Conservation (phyloP, 2,113 vertebrate genomes). For the Zootoca vivipara region DNA sequence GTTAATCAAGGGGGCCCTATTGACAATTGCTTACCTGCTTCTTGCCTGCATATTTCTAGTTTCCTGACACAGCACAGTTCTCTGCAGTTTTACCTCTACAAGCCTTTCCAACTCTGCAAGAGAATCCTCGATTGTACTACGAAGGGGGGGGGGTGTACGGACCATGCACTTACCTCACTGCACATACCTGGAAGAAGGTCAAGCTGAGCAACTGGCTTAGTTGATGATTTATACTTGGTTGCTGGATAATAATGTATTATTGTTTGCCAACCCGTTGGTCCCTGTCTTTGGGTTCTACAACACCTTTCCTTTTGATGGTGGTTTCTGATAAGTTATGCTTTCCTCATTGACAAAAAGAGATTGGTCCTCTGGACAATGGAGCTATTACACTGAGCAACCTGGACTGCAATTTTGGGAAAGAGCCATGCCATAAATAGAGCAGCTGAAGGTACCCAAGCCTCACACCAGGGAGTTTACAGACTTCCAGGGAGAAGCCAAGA, state of each 20-base stretch:
- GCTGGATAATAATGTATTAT: background rate
- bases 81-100: no score
- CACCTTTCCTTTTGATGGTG: background rate
- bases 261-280: background rate
- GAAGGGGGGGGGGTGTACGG: background rate
- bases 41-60: no score
- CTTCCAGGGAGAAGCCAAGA: background rate
- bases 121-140: background rate
- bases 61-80: no score
- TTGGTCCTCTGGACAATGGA: background rate
- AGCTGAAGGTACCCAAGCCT: background rate
- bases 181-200: background rate
- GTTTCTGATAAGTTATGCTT: background rate
- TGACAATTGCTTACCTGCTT: no score
- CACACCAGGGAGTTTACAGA: background rate
- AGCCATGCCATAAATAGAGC: background rate
- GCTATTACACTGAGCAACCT: no score
- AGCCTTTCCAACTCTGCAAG: background rate
- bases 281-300: background rate
- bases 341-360: background rate
- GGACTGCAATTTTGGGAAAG: background rate
- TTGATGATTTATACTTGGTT: no score
- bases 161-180: background rate
- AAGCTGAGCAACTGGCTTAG: background rate
- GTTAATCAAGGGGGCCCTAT: no score